Base-by-base conservation (phyloP, 2,888 invertebrate genomes). In the Zaprionus obscuricornis region DNA sequence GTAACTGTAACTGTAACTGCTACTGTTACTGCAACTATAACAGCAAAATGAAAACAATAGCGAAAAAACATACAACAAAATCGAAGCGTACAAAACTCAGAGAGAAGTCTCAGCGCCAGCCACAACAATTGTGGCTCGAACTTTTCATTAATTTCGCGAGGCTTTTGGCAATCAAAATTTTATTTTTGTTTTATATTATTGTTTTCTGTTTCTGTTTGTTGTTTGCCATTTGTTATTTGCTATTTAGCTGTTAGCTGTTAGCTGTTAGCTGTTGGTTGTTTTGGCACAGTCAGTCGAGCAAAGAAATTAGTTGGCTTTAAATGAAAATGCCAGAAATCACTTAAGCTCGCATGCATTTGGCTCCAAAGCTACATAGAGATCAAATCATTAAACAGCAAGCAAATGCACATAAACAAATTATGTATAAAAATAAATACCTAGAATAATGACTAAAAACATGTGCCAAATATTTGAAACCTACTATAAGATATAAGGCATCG, bases 301-400 rank as follows among this genome's bases (percentile, higher is more conserved):
- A 66, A 42, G 54, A 54, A 77, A 78, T 82, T 78, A 71, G 63
- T 59, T 67, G 60, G 50, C 54, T 60, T 74, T 29, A 68, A 47
- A 36, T 42, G 36, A 37, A 64, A 55, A 37, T 40, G 42, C 43
- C 33, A 62, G 43, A 56, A 57, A 58, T 82, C 78, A 82, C 63
- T 82, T 75, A 78, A 74, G 82, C 74, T 39, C 39, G 17, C 24
- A 11, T 16, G 29, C 39, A 46, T 40, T 47, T 43, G 39, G 56
- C 50, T 24, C 24, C 29, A 46, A n/a, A n/a, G n/a, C n/a, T 43
- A 33, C 13, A 31, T 22, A 39, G 33, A 43, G 58, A 49, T 60
- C 51, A 52, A 43, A 54, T 49, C 37, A 33, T 52, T 36, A 69
- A 59, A 33, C 36, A 37, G 26, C n/a, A 55, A 37, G 47, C 34